Base-by-base conservation (phyloP, 2,113 vertebrate genomes). In the Caranx melampygus region DNA sequence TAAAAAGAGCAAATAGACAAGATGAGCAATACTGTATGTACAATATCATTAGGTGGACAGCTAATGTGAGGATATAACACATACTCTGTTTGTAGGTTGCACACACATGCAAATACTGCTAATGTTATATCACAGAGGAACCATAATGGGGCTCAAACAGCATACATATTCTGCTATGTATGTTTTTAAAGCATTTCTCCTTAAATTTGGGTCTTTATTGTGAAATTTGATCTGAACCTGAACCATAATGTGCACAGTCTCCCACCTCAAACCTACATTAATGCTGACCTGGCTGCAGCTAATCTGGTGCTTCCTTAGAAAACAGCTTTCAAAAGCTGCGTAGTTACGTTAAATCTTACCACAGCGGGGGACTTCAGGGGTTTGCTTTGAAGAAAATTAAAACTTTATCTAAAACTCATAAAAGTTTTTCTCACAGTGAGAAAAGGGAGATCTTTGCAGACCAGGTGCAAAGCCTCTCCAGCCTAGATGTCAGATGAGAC, bases 221-320 rank as follows among this genome's bases (percentile, higher is more conserved):
- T 78, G 26, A 26, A 26, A 26, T 26, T 70, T 81, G 75, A 85
- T 83, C 62, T 85, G 82, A 69, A 78, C 54, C 26, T 44, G 54
- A 75, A 57, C 57, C 64, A 64, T 44, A 65, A 63, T 51, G 57
- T 62, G 26, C 65, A 47, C 60, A 71, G 35, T 47, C 47, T 68
- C 61, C 60, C 42, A 70, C 47, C 61, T 49, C 31, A 67, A 44
- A 18, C 11, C 16, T 40, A 61, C 57, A 42, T 40, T 57, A 8
- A 8, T 72, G 58, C 63, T 69, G 52, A 85, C 67, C 58, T 34
- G 45, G 45, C 64, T 52, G 47, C 72, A 75, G 37, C 57, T 20
- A 66, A 26, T 59, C 45, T 20, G 18, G 4, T 10, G 16, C 33
- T 66, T 35, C 75, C 66, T 64, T 71, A 51, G 21, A 21, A 37